Evolutionary conservation across 2,797 vertebrate genomes (phyloP).

Genomic region (Neosilurus hyrtlii): DNA sequence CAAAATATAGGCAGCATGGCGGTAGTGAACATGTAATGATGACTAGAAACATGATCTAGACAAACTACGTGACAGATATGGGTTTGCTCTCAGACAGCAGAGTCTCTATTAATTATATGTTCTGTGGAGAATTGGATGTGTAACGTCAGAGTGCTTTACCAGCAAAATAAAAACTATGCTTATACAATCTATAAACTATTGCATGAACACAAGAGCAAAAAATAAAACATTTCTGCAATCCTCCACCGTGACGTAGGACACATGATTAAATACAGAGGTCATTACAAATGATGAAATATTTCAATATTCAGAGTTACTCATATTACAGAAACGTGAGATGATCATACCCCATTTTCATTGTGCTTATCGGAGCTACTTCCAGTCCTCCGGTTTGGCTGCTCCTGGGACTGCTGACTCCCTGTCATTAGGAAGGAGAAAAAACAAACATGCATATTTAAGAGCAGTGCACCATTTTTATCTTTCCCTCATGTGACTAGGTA

Average conservation of each 20-base stretch:
- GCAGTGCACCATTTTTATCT: constrained; percentile 9
- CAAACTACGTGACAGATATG: constrained; percentile 2
- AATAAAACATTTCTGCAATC: background rate
- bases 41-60: constrained; percentile 4
- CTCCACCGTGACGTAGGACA: background rate
- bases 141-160: background rate
- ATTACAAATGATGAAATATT: background rate
- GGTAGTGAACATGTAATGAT: background rate
- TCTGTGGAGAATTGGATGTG: constrained; percentile 18
- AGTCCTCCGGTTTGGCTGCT: constrained; percentile 69
- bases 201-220: background rate
- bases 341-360: constrained; percentile 77
- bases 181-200: background rate
- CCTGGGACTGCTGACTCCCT: constrained; percentile 80
- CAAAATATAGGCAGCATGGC: too few species aligned
- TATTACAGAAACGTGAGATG: constrained; percentile 36
- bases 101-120: constrained; percentile 12
- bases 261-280: background rate
- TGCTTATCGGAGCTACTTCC: constrained; percentile 73
- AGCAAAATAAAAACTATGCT: background rate
- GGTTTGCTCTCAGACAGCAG: background rate
- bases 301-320: background rate
- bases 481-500: background rate
- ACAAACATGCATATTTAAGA: constrained; percentile 8
- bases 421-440: constrained; percentile 48